Percentiles rank a stretch among this genome's conserved stretches.
Evolutionary conservation across 2,113 vertebrate species (phyloP).

Genomic region (Carassius auratus): DNA sequence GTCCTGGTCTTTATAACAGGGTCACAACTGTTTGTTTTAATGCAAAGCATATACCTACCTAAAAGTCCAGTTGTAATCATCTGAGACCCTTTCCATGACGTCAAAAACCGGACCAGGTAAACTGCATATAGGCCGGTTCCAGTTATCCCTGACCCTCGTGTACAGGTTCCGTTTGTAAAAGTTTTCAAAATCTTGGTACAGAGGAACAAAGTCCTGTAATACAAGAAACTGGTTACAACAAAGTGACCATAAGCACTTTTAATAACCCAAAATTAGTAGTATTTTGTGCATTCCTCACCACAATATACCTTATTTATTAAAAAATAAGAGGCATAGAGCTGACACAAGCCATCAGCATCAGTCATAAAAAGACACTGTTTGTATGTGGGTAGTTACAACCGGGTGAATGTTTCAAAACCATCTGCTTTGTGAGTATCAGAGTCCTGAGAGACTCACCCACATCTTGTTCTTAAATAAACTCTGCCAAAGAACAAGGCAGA

Average conservation of each 20-base stretch:
- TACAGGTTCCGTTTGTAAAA: conserved; percentile 93
- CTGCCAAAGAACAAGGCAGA: not conserved
- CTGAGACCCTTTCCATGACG: conserved; percentile 88
- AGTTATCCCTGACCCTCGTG: conserved; percentile 92
- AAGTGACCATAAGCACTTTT: not conserved
- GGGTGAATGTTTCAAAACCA: conserved; percentile 16
- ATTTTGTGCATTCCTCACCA: not conserved
- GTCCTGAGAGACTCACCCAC: not conserved
- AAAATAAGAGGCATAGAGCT: not conserved
- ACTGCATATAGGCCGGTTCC: conserved; percentile 92
- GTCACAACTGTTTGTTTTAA: not conserved
- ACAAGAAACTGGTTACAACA: not conserved
- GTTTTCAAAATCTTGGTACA: conserved; percentile 97
- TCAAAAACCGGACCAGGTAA: conserved; percentile 86
- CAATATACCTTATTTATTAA: not conserved
- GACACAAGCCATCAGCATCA: not conserved
- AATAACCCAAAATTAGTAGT: not conserved
- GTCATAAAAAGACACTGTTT: not conserved
- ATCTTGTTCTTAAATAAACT: conserved; percentile 29
- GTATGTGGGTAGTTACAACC: conserved; percentile 4
- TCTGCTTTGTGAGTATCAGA: not conserved
- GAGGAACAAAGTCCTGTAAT: conserved; percentile 87
- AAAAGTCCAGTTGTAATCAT: conserved; percentile 97
- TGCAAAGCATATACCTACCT: conserved; percentile 73
- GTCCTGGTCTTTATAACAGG: not conserved